These are phyloP conservation scores for Desmophyllum pertusum DNA, from an alignment of 92 coral and sea anemone species.

Conservation along the genomic window DNA sequence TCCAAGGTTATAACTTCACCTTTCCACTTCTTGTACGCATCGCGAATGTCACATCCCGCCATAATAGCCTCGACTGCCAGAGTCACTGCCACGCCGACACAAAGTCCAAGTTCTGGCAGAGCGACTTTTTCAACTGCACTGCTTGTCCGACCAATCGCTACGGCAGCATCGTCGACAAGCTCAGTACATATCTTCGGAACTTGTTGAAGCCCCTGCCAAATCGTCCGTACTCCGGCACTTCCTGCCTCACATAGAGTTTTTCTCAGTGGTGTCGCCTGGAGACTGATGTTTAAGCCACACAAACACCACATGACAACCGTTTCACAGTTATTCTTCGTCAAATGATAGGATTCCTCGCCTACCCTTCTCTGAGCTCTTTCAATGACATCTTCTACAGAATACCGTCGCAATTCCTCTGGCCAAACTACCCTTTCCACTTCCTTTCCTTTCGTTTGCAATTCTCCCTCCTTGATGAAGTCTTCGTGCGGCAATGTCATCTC, in stretches of 20 bases:
- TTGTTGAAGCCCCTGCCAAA: not conserved
- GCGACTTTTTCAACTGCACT: not conserved
- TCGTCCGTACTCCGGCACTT: not conserved
- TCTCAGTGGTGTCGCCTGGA: not conserved
- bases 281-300: not conserved
- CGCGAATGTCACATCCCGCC: not conserved
- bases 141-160: not conserved
- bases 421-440: not conserved
- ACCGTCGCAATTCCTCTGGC: not conserved
- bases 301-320: conserved; percentile 8
- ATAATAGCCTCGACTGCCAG: not conserved
- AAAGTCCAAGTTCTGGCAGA: not conserved
- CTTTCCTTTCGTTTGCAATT: not conserved
- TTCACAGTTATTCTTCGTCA: conserved; percentile 2
- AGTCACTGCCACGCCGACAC: not conserved
- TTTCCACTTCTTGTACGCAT: conserved; percentile 8
- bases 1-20: too few species aligned
- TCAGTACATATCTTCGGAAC: not conserved
- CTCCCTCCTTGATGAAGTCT: not conserved
- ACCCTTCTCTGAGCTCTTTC: not conserved
- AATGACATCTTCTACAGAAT: not conserved
- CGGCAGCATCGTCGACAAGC: not conserved
- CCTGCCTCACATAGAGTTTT: not conserved
- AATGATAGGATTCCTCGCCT: not conserved
- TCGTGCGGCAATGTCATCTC: conserved; percentile 3